A percentile compares a stretch with the other conserved stretches of the same genome.
Conservation (phyloP, 1,140 invertebrate genomes). For the Geopemphigus sp. region DNA sequence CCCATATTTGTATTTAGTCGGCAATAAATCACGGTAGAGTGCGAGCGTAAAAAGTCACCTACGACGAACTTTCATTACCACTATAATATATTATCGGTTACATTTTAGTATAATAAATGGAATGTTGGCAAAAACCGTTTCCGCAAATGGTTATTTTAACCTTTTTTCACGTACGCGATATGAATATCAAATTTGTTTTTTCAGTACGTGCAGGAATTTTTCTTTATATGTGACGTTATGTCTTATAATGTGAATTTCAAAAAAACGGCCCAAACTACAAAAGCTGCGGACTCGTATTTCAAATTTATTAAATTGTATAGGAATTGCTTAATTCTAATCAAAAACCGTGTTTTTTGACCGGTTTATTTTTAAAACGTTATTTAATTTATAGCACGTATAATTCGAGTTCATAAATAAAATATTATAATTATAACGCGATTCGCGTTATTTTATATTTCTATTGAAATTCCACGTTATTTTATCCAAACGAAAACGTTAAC, state of each 20-base stretch:
- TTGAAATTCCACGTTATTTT: too few species aligned
- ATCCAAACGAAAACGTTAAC: too few species aligned
- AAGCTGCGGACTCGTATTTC: too few species aligned
- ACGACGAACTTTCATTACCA: constrained; percentile 8
- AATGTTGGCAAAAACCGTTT: not conserved
- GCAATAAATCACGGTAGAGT: constrained; percentile 8
- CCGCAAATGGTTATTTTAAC: not conserved
- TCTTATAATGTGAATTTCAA: not conserved
- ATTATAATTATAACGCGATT: too few species aligned
- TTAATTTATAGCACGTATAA: too few species aligned
- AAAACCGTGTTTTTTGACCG: too few species aligned
- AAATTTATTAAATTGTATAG: too few species aligned
- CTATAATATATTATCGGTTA: constrained; percentile 7
- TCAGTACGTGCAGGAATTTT: not conserved
- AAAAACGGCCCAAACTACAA: not conserved
- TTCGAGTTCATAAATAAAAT: too few species aligned
- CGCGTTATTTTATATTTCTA: too few species aligned
- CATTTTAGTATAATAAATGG: constrained; percentile 19
- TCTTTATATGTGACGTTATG: too few species aligned
- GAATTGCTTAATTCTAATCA: too few species aligned
- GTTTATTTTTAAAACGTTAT: too few species aligned
- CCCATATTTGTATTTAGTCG: not conserved
- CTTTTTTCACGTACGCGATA: not conserved
- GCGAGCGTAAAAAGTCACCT: constrained; percentile 9
- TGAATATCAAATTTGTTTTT: constrained; percentile 22